Evolutionary conservation across 2,797 vertebrate species (phyloP).

Genomic region (Pangasius mekongensis): DNA sequence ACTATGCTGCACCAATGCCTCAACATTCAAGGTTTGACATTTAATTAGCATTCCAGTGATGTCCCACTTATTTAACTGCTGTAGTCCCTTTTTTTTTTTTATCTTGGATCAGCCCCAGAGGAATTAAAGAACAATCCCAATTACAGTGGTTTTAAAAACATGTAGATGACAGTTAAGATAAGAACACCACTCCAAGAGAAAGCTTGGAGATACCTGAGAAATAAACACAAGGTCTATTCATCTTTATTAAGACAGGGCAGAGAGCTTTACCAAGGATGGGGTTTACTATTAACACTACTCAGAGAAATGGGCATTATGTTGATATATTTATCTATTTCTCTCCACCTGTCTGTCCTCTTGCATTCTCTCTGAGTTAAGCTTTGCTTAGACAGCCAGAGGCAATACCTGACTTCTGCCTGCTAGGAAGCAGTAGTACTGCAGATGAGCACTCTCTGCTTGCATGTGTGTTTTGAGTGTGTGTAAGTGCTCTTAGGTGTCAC

Average conservation of each 20-base stretch:
- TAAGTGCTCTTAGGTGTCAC: constrained; percentile 44
- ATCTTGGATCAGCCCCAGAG: constrained; percentile 34
- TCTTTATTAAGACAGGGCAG: background rate
- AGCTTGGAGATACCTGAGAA: background rate
- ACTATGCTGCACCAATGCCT: constrained; percentile 1
- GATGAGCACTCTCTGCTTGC: constrained; percentile 44
- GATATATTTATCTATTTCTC: background rate
- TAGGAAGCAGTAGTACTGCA: constrained; percentile 34
- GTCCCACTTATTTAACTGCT: constrained; percentile 24
- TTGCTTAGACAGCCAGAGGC: constrained; percentile 38
- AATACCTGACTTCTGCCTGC: constrained; percentile 37
- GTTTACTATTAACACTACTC: background rate
- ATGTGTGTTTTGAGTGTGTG: constrained; percentile 37
- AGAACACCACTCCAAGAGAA: background rate
- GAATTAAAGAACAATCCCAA: constrained; percentile 43
- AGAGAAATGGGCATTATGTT: background rate
- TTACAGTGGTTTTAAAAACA: constrained; percentile 44
- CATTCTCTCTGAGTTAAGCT: constrained; percentile 20
- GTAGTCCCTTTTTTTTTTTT: constrained; percentile 48
- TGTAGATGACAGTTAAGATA: constrained; percentile 4
- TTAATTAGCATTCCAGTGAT: constrained; percentile 38
- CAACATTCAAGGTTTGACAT: background rate
- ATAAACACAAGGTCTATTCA: background rate
- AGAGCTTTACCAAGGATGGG: background rate
- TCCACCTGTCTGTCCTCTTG: background rate